Evolutionary conservation across 1,140 invertebrate genomes (phyloP).

Genomic region (Drosophila equinoxialis): DNA sequence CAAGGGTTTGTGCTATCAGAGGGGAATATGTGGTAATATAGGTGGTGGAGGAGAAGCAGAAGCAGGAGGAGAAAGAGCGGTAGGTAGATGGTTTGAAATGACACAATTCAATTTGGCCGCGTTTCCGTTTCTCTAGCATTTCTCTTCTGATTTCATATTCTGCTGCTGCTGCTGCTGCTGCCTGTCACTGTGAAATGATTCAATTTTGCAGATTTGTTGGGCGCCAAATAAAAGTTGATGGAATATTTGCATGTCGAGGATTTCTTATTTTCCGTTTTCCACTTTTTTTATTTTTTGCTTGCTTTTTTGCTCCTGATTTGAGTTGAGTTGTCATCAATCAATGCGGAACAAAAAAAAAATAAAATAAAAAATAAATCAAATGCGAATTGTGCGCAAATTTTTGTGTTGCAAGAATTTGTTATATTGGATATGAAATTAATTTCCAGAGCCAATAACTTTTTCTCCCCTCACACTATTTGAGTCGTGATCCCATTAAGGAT

Average conservation of each 20-base stretch:
- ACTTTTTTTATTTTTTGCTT: background rate
- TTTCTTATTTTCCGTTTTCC: slow-evolving; percentile 1
- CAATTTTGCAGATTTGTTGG: slow-evolving; percentile 72
- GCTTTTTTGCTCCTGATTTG: background rate
- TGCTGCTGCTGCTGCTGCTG: slow-evolving; percentile 69
- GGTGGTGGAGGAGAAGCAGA: background rate
- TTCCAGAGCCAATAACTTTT: background rate
- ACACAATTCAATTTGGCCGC: slow-evolving; percentile 76
- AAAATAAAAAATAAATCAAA: slow-evolving; percentile 32
- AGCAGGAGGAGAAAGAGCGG: too few species aligned
- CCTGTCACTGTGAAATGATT: slow-evolving; percentile 73
- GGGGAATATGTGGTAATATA: background rate
- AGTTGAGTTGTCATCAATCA: slow-evolving; percentile 53
- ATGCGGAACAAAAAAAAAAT: slow-evolving; percentile 7
- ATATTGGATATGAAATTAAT: slow-evolving; percentile 11
- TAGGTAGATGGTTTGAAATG: slow-evolving; percentile 21
- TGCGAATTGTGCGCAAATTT: slow-evolving; percentile 57
- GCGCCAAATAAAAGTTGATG: slow-evolving; percentile 21
- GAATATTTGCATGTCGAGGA: slow-evolving; percentile 57
- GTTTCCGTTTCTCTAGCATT: slow-evolving; percentile 70
- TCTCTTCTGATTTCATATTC: slow-evolving; percentile 76
- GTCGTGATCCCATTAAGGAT: background rate
- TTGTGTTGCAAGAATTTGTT: slow-evolving; percentile 46
- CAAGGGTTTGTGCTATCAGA: slow-evolving; percentile 23
- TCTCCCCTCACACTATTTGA: background rate